Conservation (phyloP, 2,888 invertebrate species). For the Tribolium freemani region DNA sequence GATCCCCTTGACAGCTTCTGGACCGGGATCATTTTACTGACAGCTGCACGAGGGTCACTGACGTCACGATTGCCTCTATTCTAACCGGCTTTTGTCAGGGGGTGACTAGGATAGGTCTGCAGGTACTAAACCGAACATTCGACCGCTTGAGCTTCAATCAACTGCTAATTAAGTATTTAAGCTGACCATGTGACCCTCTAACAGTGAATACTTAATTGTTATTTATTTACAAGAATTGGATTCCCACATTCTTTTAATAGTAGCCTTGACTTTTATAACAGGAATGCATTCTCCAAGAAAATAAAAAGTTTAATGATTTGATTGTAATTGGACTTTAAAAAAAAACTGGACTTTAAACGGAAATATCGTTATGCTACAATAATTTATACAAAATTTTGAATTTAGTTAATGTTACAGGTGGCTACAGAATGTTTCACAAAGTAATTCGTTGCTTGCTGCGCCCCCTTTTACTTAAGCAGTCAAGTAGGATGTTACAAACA, state of each 20-base stretch:
- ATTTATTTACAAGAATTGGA: not conserved
- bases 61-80: slow-evolving; percentile 53
- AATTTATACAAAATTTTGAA: too few species aligned
- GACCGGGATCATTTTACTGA: slow-evolving; percentile 53
- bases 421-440: too few species aligned
- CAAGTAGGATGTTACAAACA: too few species aligned
- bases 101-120: not conserved
- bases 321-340: too few species aligned
- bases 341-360: too few species aligned
- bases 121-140: not conserved
- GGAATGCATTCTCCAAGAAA: not conserved
- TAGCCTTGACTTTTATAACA: not conserved
- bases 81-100: slow-evolving; percentile 15
- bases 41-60: slow-evolving; percentile 62
- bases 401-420: too few species aligned
- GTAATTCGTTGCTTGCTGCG: too few species aligned
- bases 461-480: too few species aligned
- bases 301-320: not conserved
- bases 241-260: not conserved
- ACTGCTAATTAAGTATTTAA: not conserved
- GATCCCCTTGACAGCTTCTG: slow-evolving; percentile 54
- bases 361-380: too few species aligned
- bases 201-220: not conserved
- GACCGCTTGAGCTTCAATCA: not conserved
- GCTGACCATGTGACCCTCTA: not conserved